Evolutionary conservation across 2,888 invertebrate species (phyloP).

Genomic region (Nephrotoma guestfalica): DNA sequence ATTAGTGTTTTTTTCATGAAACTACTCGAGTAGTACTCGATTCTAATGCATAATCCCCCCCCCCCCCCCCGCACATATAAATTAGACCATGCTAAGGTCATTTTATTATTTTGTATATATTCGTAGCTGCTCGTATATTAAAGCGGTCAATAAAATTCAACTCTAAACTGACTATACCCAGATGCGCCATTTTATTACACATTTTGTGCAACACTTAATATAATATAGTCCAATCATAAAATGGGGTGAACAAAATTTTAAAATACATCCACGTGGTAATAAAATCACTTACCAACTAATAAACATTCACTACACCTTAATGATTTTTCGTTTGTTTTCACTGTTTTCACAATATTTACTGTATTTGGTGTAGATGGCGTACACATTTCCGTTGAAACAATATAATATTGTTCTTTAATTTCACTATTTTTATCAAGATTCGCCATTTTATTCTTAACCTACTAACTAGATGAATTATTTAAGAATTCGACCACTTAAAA

Average conservation of each 20-base stretch:
- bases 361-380: neutral
- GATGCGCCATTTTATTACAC: neutral
- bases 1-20: neutral
- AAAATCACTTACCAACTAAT: neutral
- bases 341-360: neutral
- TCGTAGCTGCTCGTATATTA: neutral
- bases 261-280: neutral
- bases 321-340: neutral
- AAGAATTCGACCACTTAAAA: neutral
- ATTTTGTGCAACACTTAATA: neutral
- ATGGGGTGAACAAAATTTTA: neutral
- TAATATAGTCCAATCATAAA: neutral
- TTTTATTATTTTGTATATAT: neutral
- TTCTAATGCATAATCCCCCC: no score
- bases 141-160: neutral
- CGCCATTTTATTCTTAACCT: neutral
- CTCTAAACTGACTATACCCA: neutral
- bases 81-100: neutral
- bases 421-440: neutral
- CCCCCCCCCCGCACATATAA: neutral
- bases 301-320: neutral
- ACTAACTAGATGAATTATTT: neutral
- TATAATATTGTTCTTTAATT: neutral
- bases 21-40: neutral
- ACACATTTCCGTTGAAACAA: neutral